Evolutionary conservation across 1,140 invertebrate species (phyloP).

Genomic region (Leptoteleia sp.): DNA sequence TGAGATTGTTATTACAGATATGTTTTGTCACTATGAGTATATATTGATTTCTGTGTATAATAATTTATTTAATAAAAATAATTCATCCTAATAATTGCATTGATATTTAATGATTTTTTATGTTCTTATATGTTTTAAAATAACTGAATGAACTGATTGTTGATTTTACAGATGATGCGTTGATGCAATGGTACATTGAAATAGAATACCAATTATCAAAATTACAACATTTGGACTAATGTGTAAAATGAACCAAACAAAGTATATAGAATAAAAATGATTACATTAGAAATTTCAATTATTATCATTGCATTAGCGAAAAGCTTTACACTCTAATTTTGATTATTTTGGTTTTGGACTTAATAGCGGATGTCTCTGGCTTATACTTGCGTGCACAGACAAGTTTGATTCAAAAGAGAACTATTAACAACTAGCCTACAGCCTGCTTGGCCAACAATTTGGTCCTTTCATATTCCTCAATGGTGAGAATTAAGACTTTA

Average conservation of each 20-base stretch:
- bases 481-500: conserved; percentile 46
- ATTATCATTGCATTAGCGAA: conserved; percentile 29
- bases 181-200: conserved; percentile 51
- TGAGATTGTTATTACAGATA: conserved; percentile 23
- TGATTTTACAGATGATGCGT: conserved; percentile 26
- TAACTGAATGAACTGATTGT: not conserved
- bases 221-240: conserved; percentile 14
- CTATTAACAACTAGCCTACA: conserved; percentile 60
- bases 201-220: conserved; percentile 16
- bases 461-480: conserved; percentile 5
- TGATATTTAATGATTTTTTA: conserved; percentile 1
- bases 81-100: conserved; percentile 14
- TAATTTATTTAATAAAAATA: conserved; percentile 46
- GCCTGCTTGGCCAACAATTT: conserved; percentile 27
- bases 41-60: conserved; percentile 38
- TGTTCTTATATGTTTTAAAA: not conserved
- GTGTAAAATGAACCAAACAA: no score
- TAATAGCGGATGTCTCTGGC: conserved; percentile 72
- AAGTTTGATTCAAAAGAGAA: conserved; percentile 64
- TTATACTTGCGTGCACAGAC: conserved; percentile 69
- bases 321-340: conserved; percentile 58
- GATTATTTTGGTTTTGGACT: conserved; percentile 50
- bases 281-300: conserved; percentile 5
- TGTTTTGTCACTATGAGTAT: conserved; percentile 9
- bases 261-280: not conserved